Percentiles rank a stretch among this genome's conserved stretches.
Conservation (phyloP, 1,140 invertebrate species). For the Lanistes nyassanus region DNA sequence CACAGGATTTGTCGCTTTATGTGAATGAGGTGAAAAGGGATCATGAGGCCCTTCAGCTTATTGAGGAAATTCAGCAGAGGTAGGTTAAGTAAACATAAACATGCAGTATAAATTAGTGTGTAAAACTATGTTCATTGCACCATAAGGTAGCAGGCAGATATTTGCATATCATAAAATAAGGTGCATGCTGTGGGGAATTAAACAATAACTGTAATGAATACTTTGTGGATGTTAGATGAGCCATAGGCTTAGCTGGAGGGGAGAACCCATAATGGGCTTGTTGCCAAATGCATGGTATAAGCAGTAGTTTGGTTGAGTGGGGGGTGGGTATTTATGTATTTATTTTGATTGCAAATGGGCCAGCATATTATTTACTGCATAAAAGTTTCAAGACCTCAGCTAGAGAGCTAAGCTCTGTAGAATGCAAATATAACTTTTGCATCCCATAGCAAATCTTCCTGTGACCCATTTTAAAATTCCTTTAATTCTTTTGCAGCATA, state of each 20-base stretch:
- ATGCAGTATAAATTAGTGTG: neutral
- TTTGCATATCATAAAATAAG: neutral
- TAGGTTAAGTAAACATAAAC: slow-evolving; percentile 47
- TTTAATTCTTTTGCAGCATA: slow-evolving; percentile 70
- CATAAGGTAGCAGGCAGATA: neutral
- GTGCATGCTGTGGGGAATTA: neutral
- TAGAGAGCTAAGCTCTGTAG: no score
- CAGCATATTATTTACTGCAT: no score
- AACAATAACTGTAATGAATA: neutral
- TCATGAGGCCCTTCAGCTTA: slow-evolving; percentile 90
- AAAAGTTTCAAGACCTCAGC: no score
- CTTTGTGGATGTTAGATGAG: neutral
- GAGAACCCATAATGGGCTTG: no score
- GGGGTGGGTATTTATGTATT: no score
- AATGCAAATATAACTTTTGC: no score
- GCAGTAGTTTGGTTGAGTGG: no score
- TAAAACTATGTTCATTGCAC: neutral
- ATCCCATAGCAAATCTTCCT: neutral
- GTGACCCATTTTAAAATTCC: slow-evolving; percentile 19
- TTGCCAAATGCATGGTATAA: no score
- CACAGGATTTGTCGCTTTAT: slow-evolving; percentile 89
- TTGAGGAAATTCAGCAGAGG: slow-evolving; percentile 84
- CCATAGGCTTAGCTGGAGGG: no score
- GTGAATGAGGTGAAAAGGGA: slow-evolving; percentile 99
- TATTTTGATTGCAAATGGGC: no score